Evolutionary conservation across 2,113 vertebrate species (phyloP).

Genomic region (Rhineura floridana): DNA sequence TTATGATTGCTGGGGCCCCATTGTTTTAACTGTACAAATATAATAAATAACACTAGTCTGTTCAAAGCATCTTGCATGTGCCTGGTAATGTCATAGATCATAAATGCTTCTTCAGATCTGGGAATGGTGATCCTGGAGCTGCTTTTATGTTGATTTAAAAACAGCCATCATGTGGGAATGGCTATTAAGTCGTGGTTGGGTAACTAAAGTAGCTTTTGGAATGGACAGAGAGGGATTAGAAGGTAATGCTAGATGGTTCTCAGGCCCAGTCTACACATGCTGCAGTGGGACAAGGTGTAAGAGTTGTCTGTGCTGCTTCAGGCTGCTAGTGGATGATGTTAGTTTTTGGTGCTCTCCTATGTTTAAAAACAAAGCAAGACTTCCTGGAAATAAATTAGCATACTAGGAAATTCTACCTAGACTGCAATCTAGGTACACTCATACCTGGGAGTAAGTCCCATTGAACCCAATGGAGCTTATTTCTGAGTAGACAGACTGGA

Average conservation of each 20-base stretch:
- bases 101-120: neutral
- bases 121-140: neutral
- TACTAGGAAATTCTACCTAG: neutral
- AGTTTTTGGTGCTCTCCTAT: neutral
- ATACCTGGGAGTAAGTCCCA: no score
- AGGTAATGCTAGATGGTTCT: neutral
- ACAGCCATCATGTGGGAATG: neutral
- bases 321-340: neutral
- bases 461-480: no score
- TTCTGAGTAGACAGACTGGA: no score
- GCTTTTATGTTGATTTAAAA: neutral
- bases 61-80: slow-evolving; percentile 4
- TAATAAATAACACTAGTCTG: neutral
- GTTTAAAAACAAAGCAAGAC: neutral
- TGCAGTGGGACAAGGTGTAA: neutral
- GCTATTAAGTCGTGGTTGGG: neutral
- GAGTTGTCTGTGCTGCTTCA: neutral
- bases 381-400: neutral
- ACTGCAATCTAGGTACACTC: no score
- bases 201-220: neutral
- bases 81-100: neutral
- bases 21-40: neutral
- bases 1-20: neutral
- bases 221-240: neutral
- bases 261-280: neutral